Evolutionary conservation across 2,797 vertebrate species (phyloP), one percentile per base, ranked within the genome.

Genomic region (Bufotes viridis): DNA sequence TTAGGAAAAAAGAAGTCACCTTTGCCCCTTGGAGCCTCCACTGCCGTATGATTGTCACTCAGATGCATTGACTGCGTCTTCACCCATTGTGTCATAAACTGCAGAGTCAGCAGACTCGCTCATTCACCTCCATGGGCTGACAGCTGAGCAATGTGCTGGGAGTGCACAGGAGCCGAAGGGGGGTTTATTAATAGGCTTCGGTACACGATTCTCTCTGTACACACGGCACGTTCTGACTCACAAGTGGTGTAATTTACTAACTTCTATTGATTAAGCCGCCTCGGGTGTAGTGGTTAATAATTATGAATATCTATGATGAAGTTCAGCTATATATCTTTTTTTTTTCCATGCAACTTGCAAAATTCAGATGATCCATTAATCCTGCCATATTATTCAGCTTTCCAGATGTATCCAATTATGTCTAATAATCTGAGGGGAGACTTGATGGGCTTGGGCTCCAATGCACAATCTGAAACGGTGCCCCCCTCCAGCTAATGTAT

Each of bases 231-330:
- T 63, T 55, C 57, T 88, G 81, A 60, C 87, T 88, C 81, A 78
- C 72, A 69, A 34, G 74, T 84, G 82, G 67, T 29, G 67, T 34
- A 69, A 84, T 84, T 78, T 83, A 69, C 29, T 75, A 78, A 49
- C 60, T 20, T 65, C 26, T 74, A 88, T 88, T 84, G 87, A 88
- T 88, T 83, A 53, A 78, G 65, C 79, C 69, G 87, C 26, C 60
- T 42, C 22, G 79, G 75, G 75, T 55, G 55, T 60, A 75, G 75
- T 78, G 51, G 49, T 55, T 78, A 78, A 78, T 78, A 78, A 78
- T 78, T 78, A 78, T 78, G 75, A 84, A 76, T 76, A 76, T 76
- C 83, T 76, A 1, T 63, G 75, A 78, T 78, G 51, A 78, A 78
- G 22, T 78, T 53, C 20, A 13, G 1, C 51, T 7, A 55, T 53